A percentile compares a stretch with the other conserved stretches of the same genome.
These are phyloP conservation scores for Melitaea cinxia DNA, from an alignment of 1,140 invertebrate species.

Conservation along the genomic window DNA sequence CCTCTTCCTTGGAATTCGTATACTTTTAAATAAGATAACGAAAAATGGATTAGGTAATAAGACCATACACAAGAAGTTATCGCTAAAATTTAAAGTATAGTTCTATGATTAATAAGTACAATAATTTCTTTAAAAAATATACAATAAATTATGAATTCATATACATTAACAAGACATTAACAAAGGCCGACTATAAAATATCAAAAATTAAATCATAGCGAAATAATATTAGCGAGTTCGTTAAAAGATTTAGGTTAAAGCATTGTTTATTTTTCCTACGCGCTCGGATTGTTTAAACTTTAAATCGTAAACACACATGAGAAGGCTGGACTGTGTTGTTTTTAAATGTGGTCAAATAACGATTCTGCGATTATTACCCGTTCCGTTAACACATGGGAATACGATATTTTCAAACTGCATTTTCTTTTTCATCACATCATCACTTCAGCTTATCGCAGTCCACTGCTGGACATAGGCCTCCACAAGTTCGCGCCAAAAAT, in stretches of 20 bases:
- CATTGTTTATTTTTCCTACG: conserved; percentile 1
- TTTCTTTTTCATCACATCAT: not conserved
- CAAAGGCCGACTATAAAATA: not conserved
- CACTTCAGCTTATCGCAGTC: not conserved
- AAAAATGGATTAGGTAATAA: too few species aligned
- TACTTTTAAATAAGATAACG: too few species aligned
- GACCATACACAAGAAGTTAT: too few species aligned
- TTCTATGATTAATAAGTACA: too few species aligned
- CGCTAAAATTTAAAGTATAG: too few species aligned
- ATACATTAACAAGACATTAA: too few species aligned
- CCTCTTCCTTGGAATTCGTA: too few species aligned
- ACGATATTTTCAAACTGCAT: not conserved
- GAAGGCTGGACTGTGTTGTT: not conserved
- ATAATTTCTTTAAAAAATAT: too few species aligned
- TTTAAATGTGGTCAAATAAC: conserved; percentile 8
- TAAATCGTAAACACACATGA: not conserved
- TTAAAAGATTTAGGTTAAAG: not conserved
- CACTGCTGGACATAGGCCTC: too few species aligned
- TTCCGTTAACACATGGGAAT: not conserved
- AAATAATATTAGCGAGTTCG: not conserved
- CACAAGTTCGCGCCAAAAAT: too few species aligned
- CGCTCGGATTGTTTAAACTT: not conserved
- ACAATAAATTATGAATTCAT: too few species aligned
- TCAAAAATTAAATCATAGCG: not conserved
- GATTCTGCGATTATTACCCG: not conserved